Evolutionary conservation across 2,888 invertebrate species (phyloP).

Genomic region (Microchrysa polita): DNA sequence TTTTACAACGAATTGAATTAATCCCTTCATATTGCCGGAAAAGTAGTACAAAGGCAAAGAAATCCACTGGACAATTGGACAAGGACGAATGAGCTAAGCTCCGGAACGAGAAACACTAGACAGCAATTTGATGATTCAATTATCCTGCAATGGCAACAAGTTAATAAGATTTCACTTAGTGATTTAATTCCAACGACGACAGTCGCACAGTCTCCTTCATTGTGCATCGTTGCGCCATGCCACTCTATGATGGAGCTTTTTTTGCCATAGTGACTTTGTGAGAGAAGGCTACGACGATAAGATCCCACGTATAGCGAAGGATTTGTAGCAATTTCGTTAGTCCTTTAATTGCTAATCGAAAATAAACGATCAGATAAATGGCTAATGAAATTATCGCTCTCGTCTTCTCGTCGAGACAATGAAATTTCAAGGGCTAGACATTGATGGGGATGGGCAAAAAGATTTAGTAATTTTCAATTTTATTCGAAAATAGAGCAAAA

Average conservation of each 20-base stretch:
- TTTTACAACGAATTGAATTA: constrained; percentile 17
- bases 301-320: not conserved
- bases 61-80: not conserved
- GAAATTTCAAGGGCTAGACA: not conserved
- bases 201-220: constrained; percentile 19
- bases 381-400: constrained; percentile 38
- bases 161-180: constrained; percentile 39
- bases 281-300: no score
- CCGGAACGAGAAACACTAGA: constrained; percentile 29
- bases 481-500: no score
- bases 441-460: not conserved
- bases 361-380: constrained; percentile 37
- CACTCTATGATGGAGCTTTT: no score
- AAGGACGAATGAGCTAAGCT: not conserved
- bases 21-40: constrained; percentile 3
- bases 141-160: constrained; percentile 33
- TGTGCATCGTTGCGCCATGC: constrained; percentile 9
- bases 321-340: constrained; percentile 28
- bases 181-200: constrained; percentile 11
- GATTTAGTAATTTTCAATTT: no score
- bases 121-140: constrained; percentile 41
- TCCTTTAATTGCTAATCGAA: constrained; percentile 40
- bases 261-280: no score
- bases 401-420: not conserved
- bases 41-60: not conserved